Evolutionary conservation across 2,113 vertebrate species (phyloP), one percentile per base, ranked within the genome.

Genomic region (Morone chrysops): DNA sequence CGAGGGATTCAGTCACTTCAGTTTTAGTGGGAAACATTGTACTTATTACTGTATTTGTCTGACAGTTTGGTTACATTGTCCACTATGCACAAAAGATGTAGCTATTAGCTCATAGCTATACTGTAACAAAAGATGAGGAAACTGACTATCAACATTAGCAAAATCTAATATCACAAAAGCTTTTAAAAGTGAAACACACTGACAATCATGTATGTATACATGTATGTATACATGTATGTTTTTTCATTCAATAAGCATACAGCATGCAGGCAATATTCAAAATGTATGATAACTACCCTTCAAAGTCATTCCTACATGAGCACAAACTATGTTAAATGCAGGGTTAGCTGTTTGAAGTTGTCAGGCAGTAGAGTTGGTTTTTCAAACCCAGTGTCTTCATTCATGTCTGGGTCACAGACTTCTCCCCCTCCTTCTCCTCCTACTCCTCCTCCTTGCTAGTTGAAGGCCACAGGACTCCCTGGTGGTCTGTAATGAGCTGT

Each of bases 401-500:
- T 70, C 9, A 73, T 31, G 69, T 88, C 73, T 84, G 79, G 82
- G 85, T 84, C 87, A 87, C 18, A 1, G 80, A 88, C 76, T 62
- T 82, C 54, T 83, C 14, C 56, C 62, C 56, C 61, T 69, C 67
- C 66, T 31, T 31, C 31, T 31, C 31, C 31, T 31, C 31, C n/a
- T n/a, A n/a, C 3, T 70, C 43, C 31, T 66, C 67, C 66, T 75
- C 22, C 50, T 84, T 6, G 0, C 57, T 85, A 61, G 54, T 75
- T 80, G 8, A 57, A 76, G 62, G 81, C 83, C 71, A 67, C 47
- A 65, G 20, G 69, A 67, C n/a, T 80, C 86, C 71, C 76, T 36
- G 57, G 66, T 77, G 81, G 74, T 82, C 72, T 80, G 69, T 89
- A 84, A 88, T 86, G 80, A 90, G 87, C 79, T 89, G 72, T 25